Conservation (phyloP, 2,113 vertebrate genomes). For the Climacteris rufus region DNA sequence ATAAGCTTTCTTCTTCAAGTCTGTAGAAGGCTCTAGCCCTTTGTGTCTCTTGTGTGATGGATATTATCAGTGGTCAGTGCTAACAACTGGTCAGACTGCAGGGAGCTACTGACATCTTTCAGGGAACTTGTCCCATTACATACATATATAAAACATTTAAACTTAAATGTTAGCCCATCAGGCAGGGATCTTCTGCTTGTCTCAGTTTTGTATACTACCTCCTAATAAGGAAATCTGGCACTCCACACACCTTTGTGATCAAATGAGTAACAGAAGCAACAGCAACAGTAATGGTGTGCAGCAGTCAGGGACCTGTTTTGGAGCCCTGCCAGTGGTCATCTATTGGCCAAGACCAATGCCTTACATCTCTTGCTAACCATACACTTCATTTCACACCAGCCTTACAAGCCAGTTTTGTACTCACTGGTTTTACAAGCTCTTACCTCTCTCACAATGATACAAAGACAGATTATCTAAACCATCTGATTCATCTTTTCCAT, state of each 20-base stretch:
- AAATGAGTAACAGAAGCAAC: background rate
- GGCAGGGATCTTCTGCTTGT: background rate
- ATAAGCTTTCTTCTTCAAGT: background rate
- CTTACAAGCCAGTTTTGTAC: background rate
- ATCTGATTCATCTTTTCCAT: background rate
- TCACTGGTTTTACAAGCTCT: background rate
- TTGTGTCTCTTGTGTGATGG: background rate
- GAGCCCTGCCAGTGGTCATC: background rate
- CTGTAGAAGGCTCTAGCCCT: background rate
- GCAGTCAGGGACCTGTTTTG: background rate
- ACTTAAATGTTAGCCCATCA: background rate
- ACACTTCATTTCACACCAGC: background rate
- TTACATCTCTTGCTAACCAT: background rate
- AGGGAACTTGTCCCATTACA: background rate
- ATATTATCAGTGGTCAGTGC: background rate
- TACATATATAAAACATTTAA: background rate
- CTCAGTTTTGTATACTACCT: background rate
- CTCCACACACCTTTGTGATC: background rate
- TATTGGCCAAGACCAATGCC: background rate
- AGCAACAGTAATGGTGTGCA: background rate
- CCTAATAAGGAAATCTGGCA: background rate
- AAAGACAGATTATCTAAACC: background rate
- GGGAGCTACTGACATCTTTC: background rate
- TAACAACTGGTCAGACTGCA: background rate
- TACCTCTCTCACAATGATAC: background rate